phyloP scores from a whole-genome alignment of 2,888 invertebrate genomes.

The Troglohyphantes excavatus region DNA sequence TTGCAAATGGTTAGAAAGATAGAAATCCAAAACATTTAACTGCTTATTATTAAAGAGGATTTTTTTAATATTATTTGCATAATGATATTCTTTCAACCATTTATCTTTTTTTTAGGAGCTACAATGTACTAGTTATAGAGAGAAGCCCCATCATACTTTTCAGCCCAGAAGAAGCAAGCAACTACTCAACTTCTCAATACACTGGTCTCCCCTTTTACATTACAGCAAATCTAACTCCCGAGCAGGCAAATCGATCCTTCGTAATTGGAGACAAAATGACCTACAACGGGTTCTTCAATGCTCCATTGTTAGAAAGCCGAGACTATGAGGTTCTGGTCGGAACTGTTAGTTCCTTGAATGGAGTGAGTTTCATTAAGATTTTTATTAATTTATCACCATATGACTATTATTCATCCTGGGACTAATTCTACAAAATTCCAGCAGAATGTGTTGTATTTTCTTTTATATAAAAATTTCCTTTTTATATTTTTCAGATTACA shows the following conservation, averaged over 20 bases:
- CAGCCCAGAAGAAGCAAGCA: conserved; percentile 86
- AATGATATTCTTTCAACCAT: too few species aligned
- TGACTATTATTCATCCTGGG: neutral
- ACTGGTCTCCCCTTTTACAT: conserved; percentile 91
- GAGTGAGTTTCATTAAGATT: conserved; percentile 83
- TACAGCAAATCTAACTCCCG: conserved; percentile 89
- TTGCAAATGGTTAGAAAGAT: too few species aligned
- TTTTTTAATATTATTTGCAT: too few species aligned
- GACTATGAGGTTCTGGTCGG: conserved; percentile 88
- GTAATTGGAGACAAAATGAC: conserved; percentile 89
- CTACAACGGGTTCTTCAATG: conserved; percentile 90
- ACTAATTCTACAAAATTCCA: too few species aligned
- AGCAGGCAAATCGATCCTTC: conserved; percentile 87
- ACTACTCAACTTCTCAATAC: conserved; percentile 87
- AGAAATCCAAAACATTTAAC: too few species aligned
- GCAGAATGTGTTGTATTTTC: too few species aligned
- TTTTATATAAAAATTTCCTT: too few species aligned
- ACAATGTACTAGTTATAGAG: conserved; percentile 89
- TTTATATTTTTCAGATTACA: conserved; percentile 74
- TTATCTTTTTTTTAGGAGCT: conserved; percentile 84
- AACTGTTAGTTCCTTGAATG: conserved; percentile 87
- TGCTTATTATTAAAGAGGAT: too few species aligned
- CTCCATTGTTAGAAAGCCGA: conserved; percentile 86
- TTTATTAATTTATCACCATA: neutral
- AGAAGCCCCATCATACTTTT: conserved; percentile 85